A percentile compares a stretch with the other conserved stretches of the same genome.
phyloP scores from a whole-genome alignment of 2,113 vertebrate species.

The Clarias gariepinus region DNA sequence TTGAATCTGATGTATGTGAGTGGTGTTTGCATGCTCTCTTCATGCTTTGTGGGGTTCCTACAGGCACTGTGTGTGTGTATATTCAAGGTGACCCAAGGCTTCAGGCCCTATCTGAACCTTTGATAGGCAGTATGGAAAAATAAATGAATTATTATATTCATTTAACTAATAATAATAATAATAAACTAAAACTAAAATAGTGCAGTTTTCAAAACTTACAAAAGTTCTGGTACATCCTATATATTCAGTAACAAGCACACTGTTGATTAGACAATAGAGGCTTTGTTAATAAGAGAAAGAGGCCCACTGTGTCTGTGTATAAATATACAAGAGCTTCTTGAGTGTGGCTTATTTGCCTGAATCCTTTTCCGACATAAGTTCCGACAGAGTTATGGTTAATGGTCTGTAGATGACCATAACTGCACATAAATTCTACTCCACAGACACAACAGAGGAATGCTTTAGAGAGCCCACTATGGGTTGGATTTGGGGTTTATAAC shows the following conservation, averaged over 20 bases:
- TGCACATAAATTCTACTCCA: conserved; percentile 53
- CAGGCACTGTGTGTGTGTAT: too few species aligned
- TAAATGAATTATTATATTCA: too few species aligned
- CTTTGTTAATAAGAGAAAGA: not conserved
- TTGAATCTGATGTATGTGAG: too few species aligned
- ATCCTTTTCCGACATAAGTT: conserved; percentile 48
- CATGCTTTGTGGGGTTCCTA: too few species aligned
- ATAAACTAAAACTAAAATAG: not conserved
- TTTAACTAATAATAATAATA: not conserved
- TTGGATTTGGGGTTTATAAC: conserved; percentile 20
- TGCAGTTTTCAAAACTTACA: not conserved
- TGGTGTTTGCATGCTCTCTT: too few species aligned
- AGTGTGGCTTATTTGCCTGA: conserved; percentile 9
- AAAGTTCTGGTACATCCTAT: not conserved
- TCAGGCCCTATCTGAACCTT: too few species aligned
- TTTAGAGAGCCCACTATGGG: conserved; percentile 16
- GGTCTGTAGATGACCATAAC: conserved; percentile 50
- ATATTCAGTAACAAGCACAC: not conserved
- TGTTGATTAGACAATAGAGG: conserved; percentile 1
- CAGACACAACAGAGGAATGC: conserved; percentile 54
- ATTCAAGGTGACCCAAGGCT: too few species aligned
- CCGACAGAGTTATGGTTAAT: conserved; percentile 57
- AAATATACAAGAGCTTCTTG: conserved; percentile 27
- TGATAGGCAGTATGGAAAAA: too few species aligned
- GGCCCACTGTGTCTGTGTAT: conserved; percentile 17